Evolutionary conservation across 2,888 invertebrate species (phyloP).

Genomic region (Hypomecis atomaria): DNA sequence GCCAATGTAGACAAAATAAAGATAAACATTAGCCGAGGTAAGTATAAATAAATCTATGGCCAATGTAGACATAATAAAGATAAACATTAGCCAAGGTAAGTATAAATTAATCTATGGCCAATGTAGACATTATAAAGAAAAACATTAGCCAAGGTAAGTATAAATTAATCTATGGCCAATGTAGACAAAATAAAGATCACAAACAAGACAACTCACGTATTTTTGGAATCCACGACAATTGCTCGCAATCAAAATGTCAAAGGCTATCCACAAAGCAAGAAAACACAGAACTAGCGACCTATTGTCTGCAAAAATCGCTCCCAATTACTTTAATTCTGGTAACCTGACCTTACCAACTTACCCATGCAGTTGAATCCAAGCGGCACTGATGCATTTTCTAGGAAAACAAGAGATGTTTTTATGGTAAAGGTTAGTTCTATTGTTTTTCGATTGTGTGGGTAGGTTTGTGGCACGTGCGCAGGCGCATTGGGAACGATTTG

Average conservation of each 20-base stretch:
- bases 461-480: slow-evolving; percentile 48
- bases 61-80: neutral
- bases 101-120: too few relatives aligned
- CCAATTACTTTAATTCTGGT: slow-evolving; percentile 54
- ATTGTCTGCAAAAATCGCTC: slow-evolving; percentile 49
- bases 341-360: slow-evolving; percentile 37
- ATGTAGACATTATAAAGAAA: neutral
- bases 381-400: neutral
- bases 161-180: too few relatives aligned
- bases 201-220: slow-evolving; percentile 39
- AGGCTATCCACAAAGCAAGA: slow-evolving; percentile 41
- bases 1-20: neutral
- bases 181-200: neutral
- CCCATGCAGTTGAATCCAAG: neutral
- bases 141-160: too few relatives aligned
- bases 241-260: slow-evolving; percentile 50
- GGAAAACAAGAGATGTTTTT: neutral
- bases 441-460: neutral
- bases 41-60: too few relatives aligned
- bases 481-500: slow-evolving; percentile 70
- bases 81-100: neutral
- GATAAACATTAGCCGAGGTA: neutral
- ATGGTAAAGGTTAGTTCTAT: neutral
- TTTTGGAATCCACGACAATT: slow-evolving; percentile 6
- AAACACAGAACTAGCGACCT: slow-evolving; percentile 37